phyloP scores from a whole-genome alignment of 2,888 invertebrate genomes.

The Brachylomia viminalis region DNA sequence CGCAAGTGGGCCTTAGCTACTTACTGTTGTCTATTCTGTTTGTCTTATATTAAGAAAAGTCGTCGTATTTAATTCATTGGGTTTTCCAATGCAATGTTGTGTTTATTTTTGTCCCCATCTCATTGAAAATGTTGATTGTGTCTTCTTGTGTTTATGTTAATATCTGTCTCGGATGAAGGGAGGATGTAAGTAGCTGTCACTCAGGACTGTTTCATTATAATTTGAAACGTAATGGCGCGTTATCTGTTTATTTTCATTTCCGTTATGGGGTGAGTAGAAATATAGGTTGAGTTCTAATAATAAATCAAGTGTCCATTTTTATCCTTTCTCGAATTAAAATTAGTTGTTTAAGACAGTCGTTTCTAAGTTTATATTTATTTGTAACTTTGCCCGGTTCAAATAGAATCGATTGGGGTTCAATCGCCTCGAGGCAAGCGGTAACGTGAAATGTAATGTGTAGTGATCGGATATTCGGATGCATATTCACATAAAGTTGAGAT shows the following conservation, averaged over 20 bases:
- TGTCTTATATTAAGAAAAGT: neutral
- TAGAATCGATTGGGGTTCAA: neutral
- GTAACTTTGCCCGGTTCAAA: neutral
- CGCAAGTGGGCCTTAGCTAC: too few species aligned
- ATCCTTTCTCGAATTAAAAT: too few species aligned
- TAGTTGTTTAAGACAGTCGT: too few species aligned
- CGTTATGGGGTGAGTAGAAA: neutral
- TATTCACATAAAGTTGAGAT: too few species aligned
- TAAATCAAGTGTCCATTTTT: neutral
- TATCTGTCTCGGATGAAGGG: slow-evolving; percentile 18
- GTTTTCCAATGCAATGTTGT: neutral
- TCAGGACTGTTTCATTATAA: slow-evolving; percentile 40
- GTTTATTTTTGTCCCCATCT: slow-evolving; percentile 9
- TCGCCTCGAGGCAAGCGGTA: neutral
- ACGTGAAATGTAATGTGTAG: neutral
- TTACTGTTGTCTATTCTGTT: too few species aligned
- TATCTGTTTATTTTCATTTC: slow-evolving; percentile 43
- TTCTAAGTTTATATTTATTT: neutral
- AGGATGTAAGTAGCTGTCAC: slow-evolving; percentile 38
- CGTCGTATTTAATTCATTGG: neutral
- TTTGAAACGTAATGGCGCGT: slow-evolving; percentile 29
- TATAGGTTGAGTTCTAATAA: slow-evolving; percentile 1
- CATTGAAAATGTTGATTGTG: slow-evolving; percentile 21
- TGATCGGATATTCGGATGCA: too few species aligned
- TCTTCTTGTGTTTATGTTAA: slow-evolving; percentile 48